Percentiles rank a stretch among this genome's conserved stretches.
phyloP scores from a whole-genome alignment of 2,113 vertebrate genomes.

The Tursiops truncatus region DNA sequence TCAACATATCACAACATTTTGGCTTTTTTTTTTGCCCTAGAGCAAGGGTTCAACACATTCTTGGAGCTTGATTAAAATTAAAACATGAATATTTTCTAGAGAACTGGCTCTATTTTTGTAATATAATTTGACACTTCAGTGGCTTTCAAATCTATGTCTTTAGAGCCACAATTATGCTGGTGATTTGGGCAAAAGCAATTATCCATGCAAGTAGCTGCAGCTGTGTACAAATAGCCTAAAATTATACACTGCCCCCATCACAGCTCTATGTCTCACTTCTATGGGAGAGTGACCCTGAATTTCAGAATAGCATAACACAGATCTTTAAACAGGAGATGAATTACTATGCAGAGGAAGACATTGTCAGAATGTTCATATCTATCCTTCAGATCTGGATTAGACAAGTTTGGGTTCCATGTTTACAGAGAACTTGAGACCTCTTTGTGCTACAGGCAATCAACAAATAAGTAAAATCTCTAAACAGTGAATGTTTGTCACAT shows the following conservation, averaged over 20 bases:
- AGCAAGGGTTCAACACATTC: constrained; percentile 48
- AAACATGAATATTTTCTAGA: constrained; percentile 66
- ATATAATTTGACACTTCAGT: constrained; percentile 73
- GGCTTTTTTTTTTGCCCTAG: constrained; percentile 15
- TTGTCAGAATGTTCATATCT: neutral
- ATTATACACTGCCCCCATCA: constrained; percentile 60
- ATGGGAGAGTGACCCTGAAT: neutral
- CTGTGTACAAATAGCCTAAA: constrained; percentile 66
- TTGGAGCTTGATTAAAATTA: constrained; percentile 64
- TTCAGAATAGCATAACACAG: neutral
- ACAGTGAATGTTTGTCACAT: neutral
- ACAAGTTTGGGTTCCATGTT: neutral
- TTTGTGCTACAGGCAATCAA: neutral
- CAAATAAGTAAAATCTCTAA: neutral
- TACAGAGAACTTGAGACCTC: neutral
- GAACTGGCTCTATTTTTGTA: constrained; percentile 66
- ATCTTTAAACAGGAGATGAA: constrained; percentile 25
- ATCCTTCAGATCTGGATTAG: neutral
- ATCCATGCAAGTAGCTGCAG: constrained; percentile 66
- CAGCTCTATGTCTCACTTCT: neutral
- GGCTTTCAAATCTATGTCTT: constrained; percentile 74
- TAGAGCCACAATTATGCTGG: constrained; percentile 73
- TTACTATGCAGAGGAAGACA: neutral
- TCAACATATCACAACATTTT: constrained; percentile 2
- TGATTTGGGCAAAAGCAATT: constrained; percentile 74